Percentiles rank a stretch among this genome's conserved stretches.
These are phyloP conservation scores for Spongilla lacustris DNA, from an alignment of 37 sponge, comb jelly and placozoan genomes.

Conservation along the genomic window DNA sequence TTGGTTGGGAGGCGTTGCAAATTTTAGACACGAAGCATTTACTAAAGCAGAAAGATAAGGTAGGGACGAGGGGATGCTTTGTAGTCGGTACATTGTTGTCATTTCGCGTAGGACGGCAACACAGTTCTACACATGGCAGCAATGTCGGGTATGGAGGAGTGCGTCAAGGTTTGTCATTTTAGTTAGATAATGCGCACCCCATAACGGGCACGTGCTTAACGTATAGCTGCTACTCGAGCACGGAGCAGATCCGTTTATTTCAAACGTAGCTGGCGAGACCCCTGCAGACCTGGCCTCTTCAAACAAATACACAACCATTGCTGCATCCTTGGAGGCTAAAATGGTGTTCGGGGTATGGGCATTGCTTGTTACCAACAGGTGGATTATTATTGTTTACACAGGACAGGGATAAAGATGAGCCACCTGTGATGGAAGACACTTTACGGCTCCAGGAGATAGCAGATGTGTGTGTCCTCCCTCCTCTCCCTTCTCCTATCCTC, in stretches of 20 bases:
- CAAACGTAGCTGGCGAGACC: constrained; percentile 69
- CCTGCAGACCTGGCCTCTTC: constrained; percentile 73
- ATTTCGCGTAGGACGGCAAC: constrained; percentile 50
- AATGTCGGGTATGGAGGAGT: constrained; percentile 38
- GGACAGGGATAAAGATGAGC: neutral
- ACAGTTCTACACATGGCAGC: constrained; percentile 76
- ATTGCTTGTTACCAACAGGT: neutral
- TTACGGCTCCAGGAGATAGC: neutral
- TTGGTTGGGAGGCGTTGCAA: constrained; percentile 1
- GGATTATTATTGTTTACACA: constrained; percentile 17
- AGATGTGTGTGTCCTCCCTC: neutral
- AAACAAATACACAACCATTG: constrained; percentile 44
- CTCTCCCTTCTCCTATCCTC: neutral
- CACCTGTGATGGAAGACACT: neutral
- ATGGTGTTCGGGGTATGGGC: constrained; percentile 88
- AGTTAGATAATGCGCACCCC: neutral
- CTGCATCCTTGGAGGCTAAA: constrained; percentile 68
- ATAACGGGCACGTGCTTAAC: neutral
- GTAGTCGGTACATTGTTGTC: neutral
- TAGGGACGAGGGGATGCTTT: neutral
- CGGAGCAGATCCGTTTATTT: constrained; percentile 60
- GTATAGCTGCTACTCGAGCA: constrained; percentile 39
- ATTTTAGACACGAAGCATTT: constrained; percentile 35
- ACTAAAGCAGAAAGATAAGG: constrained; percentile 39
- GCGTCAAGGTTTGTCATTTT: constrained; percentile 60